Evolutionary conservation across 2,797 vertebrate species (phyloP).

Genomic region (Melanotaenia nigrans): DNA sequence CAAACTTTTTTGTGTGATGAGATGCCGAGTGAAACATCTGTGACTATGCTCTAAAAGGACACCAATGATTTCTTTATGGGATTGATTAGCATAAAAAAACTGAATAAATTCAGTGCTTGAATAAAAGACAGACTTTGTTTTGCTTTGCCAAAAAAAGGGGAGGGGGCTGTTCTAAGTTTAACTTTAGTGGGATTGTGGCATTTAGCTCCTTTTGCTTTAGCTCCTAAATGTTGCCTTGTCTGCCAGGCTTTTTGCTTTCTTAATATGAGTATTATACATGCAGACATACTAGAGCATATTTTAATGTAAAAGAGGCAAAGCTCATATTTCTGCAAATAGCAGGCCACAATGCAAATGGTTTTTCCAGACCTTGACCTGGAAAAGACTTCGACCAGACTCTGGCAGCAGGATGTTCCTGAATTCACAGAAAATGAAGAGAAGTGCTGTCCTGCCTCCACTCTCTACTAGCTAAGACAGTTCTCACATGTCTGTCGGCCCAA

Average conservation of each 20-base stretch:
- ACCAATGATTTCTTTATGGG: not conserved
- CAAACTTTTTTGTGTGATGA: conserved; percentile 27
- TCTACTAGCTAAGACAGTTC: conserved; percentile 21
- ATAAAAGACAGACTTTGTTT: not conserved
- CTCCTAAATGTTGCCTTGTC: conserved; percentile 37
- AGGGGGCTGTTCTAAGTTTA: not conserved
- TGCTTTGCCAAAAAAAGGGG: not conserved
- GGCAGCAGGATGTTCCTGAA: conserved; percentile 49
- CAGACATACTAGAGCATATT: conserved; percentile 25
- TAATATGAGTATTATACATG: conserved; percentile 20
- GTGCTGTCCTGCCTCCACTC: conserved; percentile 37
- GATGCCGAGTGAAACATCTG: conserved; percentile 16
- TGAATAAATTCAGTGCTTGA: not conserved
- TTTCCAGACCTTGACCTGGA: conserved; percentile 74
- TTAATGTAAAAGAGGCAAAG: conserved; percentile 43
- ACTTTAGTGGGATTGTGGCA: not conserved
- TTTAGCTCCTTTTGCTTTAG: conserved; percentile 4
- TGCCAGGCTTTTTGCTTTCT: conserved; percentile 24
- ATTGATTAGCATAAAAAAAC: conserved; percentile 1
- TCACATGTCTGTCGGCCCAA: conserved; percentile 40
- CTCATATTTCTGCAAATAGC: conserved; percentile 67
- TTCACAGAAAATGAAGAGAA: conserved; percentile 50
- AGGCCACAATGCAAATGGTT: conserved; percentile 57
- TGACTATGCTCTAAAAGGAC: conserved; percentile 3
- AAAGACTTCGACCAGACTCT: conserved; percentile 67